Percentiles rank a stretch among this genome's conserved stretches.
Evolutionary conservation across 2,888 invertebrate species (phyloP).

Genomic region (Ectemnius continuus): DNA sequence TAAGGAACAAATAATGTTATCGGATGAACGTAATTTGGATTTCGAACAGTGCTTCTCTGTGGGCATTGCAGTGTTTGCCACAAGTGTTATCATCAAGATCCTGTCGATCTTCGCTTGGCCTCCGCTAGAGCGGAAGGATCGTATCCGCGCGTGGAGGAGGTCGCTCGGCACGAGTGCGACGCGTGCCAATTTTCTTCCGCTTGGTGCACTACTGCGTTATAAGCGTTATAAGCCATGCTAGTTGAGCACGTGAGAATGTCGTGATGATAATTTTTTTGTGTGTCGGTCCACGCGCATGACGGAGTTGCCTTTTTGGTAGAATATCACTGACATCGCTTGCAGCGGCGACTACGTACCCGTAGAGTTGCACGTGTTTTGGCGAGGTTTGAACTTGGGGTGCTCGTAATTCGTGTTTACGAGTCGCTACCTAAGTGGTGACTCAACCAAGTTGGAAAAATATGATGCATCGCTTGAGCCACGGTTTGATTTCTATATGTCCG

Average conservation of each 20-base stretch:
- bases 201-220: conserved; percentile 32
- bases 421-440: no score
- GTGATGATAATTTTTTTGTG: conserved; percentile 51
- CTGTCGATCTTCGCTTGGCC: background rate
- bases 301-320: conserved; percentile 23
- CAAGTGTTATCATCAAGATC: conserved; percentile 1
- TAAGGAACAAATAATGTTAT: no score
- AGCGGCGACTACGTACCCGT: no score
- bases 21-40: background rate
- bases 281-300: background rate
- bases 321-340: background rate
- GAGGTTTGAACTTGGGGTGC: no score
- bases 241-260: conserved; percentile 50
- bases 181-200: conserved; percentile 56
- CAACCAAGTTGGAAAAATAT: no score
- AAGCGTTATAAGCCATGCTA: conserved; percentile 32
- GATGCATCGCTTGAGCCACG: no score
- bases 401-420: no score
- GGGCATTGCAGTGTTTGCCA: no score
- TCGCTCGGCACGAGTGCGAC: conserved; percentile 50
- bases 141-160: conserved; percentile 10
- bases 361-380: no score
- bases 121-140: background rate
- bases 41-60: no score
- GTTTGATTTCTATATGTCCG: no score